A percentile compares a stretch with the other conserved stretches of the same genome.
phyloP scores from a whole-genome alignment of 2,113 vertebrate genomes.

The Tringa solitaria region DNA sequence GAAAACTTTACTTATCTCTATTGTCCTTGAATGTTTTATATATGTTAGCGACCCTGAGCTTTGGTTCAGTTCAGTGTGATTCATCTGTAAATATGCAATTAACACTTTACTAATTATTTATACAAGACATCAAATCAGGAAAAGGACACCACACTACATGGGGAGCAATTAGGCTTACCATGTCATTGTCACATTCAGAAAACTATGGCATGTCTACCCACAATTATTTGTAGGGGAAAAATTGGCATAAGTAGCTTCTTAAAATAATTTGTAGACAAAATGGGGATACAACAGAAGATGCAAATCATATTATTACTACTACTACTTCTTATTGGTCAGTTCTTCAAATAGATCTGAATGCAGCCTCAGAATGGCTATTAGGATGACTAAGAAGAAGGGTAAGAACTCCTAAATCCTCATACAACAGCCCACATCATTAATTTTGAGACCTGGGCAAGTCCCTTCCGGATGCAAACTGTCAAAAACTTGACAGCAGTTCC shows the following conservation, averaged over 20 bases:
- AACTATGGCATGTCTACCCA: background rate
- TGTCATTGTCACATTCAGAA: background rate
- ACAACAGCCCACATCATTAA: background rate
- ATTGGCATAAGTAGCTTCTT: background rate
- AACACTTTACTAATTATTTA: background rate
- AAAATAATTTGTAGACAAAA: background rate
- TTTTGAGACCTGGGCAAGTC: background rate
- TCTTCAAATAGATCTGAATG: background rate
- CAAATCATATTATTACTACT: background rate
- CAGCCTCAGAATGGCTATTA: background rate
- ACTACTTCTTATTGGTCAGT: background rate
- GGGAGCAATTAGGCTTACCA: background rate
- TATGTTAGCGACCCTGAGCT: background rate
- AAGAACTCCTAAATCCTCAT: background rate
- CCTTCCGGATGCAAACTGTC: background rate
- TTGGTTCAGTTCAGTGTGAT: background rate
- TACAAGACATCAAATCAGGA: background rate
- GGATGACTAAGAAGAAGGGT: background rate
- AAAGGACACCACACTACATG: background rate
- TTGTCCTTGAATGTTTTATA: background rate
- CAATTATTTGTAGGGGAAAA: background rate
- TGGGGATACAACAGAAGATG: background rate
- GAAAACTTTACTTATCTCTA: background rate
- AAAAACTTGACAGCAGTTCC: background rate
- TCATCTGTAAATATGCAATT: background rate